A percentile compares a stretch with the other conserved stretches of the same genome.
These are phyloP conservation scores for Nibea coibor DNA, from an alignment of 2,113 vertebrate species.

Conservation along the genomic window DNA sequence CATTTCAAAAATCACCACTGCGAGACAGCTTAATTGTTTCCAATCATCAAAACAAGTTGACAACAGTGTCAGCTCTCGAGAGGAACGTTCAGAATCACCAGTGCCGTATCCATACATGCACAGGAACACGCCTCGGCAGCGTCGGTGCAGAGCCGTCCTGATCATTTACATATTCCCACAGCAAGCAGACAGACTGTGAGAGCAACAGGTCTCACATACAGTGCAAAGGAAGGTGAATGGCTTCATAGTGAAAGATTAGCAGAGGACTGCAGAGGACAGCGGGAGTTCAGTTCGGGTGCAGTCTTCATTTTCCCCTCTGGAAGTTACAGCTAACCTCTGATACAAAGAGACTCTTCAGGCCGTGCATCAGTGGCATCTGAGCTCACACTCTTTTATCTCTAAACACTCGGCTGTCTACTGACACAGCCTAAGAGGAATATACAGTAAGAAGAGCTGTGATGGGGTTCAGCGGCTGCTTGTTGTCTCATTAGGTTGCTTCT, in stretches of 20 bases:
- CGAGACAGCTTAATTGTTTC: conserved; percentile 23
- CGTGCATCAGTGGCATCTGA: conserved; percentile 17
- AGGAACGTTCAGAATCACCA: not conserved
- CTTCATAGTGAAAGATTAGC: not conserved
- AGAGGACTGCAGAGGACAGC: conserved; percentile 7
- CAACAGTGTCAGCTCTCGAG: not conserved
- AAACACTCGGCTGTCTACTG: conserved; percentile 25
- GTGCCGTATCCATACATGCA: not conserved
- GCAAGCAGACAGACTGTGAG: not conserved
- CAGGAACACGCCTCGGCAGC: not conserved
- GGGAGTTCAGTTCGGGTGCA: conserved; percentile 15
- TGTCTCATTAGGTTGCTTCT: conserved; percentile 60
- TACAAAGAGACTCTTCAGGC: conserved; percentile 57
- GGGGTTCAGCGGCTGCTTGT: conserved; percentile 56
- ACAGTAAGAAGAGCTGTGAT: conserved; percentile 9
- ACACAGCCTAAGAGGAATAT: conserved; percentile 40
- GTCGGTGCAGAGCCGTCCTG: not conserved
- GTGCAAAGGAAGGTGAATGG: not conserved
- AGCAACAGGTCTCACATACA: not conserved
- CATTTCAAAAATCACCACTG: not conserved
- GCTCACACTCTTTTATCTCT: conserved; percentile 52
- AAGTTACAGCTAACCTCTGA: conserved; percentile 39
- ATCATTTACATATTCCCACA: not conserved
- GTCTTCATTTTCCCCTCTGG: conserved; percentile 7
- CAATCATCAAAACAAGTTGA: conserved; percentile 30